Base-by-base conservation (phyloP, 2,113 vertebrate genomes). In the Sarotherodon lohbergeri region DNA sequence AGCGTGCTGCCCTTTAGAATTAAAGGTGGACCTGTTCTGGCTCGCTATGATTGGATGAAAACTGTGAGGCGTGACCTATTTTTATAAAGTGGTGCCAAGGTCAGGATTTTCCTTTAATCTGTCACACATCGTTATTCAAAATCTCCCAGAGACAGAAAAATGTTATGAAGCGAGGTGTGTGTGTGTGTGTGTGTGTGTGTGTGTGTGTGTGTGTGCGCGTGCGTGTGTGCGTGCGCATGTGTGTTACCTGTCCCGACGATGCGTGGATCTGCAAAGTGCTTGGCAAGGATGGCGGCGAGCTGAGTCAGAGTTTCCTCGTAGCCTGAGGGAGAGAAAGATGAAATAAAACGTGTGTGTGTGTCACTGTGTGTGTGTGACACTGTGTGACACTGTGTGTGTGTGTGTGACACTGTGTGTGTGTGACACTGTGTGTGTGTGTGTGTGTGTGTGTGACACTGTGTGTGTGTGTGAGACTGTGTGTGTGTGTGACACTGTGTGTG, bases 261-360 rank as follows among this genome's bases (percentile, higher is more conserved):
- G 41, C 99, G 97, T 0, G 97, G 95, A 88, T 99, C 99, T 3
- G 98, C 98, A 88, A 99, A 99, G 93, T 99, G 99, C 73, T 99
- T 99, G 86, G 98, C 98, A 3, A 99, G 97, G 92, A 99, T 99
- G 59, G 98, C 97, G 17, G 99, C 98, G 0, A 99, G 97, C 66
- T 97, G 97, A 32, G 97, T 97, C 86, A 99, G 92, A 1, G 98
- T 99, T 86, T 99, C 98, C 66, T 99, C 98, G 0, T 99, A 99
- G 76, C 97, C 99, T 99, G 95, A 9, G n/a, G 56, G 19, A 7
- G 14, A 73, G 14, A 73, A 5, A 17, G 39, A 73, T 27, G 61
- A 17, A 55, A 4, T 27, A 17, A 81, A 66, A 36, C 17, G 1
- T 19, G 14, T 6, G 41, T 27, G 68, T 10, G 7, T 3, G 34